Evolutionary conservation across 1,140 invertebrate species (phyloP).

Genomic region (Bombus consobrinus): DNA sequence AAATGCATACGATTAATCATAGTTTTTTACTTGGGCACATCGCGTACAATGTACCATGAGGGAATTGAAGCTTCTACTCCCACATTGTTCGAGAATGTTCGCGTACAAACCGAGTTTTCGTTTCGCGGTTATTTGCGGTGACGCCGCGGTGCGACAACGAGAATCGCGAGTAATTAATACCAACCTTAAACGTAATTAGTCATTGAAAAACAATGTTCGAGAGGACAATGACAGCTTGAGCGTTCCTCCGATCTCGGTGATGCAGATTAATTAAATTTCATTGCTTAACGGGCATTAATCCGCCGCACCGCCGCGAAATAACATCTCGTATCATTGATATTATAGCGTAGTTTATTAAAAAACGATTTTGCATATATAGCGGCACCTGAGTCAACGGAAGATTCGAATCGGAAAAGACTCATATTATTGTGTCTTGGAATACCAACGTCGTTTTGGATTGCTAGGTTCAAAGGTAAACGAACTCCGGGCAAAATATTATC

Average conservation of each 20-base stretch:
- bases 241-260: neutral
- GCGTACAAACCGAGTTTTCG: neutral
- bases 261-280: conserved; percentile 43
- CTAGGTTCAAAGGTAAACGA: no score
- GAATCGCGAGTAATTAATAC: conserved; percentile 39
- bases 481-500: no score
- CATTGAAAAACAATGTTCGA: conserved; percentile 37
- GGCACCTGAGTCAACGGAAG: no score
- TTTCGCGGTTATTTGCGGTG: conserved; percentile 23
- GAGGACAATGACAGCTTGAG: conserved; percentile 29
- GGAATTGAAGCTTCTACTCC: neutral
- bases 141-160: neutral
- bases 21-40: neutral
- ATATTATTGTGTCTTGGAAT: no score
- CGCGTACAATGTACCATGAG: neutral
- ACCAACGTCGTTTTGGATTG: no score
- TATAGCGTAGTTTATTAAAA: neutral
- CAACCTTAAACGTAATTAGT: conserved; percentile 37
- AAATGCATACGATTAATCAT: neutral
- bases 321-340: neutral
- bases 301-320: neutral
- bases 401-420: no score
- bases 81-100: neutral
- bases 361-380: neutral
- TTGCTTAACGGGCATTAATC: conserved; percentile 36